Base-by-base conservation (phyloP, 2,888 invertebrate species). In the Amblyjoppa proteus region DNA sequence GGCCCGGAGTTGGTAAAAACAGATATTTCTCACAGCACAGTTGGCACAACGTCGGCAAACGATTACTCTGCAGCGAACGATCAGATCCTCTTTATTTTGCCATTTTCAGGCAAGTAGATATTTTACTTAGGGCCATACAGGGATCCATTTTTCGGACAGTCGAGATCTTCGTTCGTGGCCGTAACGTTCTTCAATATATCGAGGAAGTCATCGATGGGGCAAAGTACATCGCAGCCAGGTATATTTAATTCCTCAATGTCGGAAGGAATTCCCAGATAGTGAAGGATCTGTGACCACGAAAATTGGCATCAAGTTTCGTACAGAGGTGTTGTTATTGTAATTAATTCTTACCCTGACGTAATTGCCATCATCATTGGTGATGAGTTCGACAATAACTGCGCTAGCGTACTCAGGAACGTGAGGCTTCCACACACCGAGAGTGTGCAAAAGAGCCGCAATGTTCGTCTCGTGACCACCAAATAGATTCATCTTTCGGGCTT, bases 351-450 rank as follows among this genome's bases (percentile, higher is more conserved):
- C 96, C 94, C 93, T 91, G 16, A 96, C 93, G 31, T 94, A 95
- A 89, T 94, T 94, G 83, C 89, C 7, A 90, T 6, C 11, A 13
- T 83, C 38, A 20, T 58, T 31, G 51, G 84, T 92, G 84, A 95
- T 94, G 11, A 96, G 92, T 90, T 96, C 96, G 66, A 96, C 86
- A 2, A 95, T 93, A 81, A 95, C 94, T 0, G 95, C 94, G 31
- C 95, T 91, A 0, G 95, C 95, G 85, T 95, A 96, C 16, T 94
- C 94, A 0, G 96, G 96, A 84, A 96, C 95, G 81, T 95, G 95
- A 0, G 95, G 93, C 76, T 95, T 92, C 89, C 95, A 96, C 1
- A 96, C 95, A 28, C 94, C 94, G 0, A 95, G 93, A 0, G 96
- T 95, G 5, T 95, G 94, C 91, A 96, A 94, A 28, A 96, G 88